Conservation (phyloP, 2,888 invertebrate genomes). For the Cosmia trapezina region DNA sequence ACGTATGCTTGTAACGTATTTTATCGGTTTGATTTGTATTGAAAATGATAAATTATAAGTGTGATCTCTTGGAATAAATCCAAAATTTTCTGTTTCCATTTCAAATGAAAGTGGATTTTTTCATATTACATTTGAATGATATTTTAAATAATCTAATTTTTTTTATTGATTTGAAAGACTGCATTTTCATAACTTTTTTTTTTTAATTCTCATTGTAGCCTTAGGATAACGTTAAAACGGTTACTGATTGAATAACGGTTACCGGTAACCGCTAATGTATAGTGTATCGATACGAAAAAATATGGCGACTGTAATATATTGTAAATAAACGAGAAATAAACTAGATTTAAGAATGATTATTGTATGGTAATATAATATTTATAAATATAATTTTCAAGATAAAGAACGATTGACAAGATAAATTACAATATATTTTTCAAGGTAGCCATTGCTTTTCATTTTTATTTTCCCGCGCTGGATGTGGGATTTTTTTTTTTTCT, state of each 20-base stretch:
- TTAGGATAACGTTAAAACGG: slow-evolving; percentile 34
- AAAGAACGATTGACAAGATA: slow-evolving; percentile 45
- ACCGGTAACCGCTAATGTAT: slow-evolving; percentile 54
- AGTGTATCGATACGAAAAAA: slow-evolving; percentile 48
- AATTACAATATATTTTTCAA: slow-evolving; percentile 48
- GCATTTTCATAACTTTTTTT: slow-evolving; percentile 20
- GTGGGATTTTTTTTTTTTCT: background rate
- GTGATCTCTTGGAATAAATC: slow-evolving; percentile 40
- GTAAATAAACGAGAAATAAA: slow-evolving; percentile 58
- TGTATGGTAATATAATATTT: slow-evolving; percentile 60
- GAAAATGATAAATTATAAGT: background rate
- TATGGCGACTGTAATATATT: slow-evolving; percentile 57
- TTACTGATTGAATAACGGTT: slow-evolving; percentile 45
- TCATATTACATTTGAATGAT: slow-evolving; percentile 1
- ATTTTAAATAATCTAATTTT: background rate
- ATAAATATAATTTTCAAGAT: slow-evolving; percentile 50
- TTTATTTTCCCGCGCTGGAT: slow-evolving; percentile 28
- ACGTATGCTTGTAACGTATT: background rate
- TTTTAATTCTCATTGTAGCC: slow-evolving; percentile 44
- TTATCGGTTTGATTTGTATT: background rate
- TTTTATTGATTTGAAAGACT: slow-evolving; percentile 44
- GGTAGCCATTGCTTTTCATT: slow-evolving; percentile 28
- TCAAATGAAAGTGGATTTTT: background rate
- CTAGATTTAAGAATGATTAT: slow-evolving; percentile 46
- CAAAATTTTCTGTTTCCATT: slow-evolving; percentile 18